Percentiles rank a stretch among this genome's conserved stretches.
These are phyloP conservation scores for Myotis brandtii DNA, from an alignment of 2,113 vertebrate genomes.

Conservation along the genomic window DNA sequence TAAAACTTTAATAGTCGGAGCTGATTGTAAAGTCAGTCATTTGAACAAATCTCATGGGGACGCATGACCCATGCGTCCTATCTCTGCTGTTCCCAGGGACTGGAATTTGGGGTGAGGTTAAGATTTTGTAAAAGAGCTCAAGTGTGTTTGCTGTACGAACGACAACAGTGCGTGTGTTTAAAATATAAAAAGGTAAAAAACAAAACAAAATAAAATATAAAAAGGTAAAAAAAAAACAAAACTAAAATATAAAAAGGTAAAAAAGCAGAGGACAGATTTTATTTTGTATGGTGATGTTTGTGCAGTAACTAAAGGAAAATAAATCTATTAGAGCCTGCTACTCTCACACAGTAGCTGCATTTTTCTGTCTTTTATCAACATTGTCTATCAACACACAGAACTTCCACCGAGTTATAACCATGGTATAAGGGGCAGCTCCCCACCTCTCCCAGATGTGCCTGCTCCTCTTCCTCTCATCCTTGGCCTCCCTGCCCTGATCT, in stretches of 20 bases:
- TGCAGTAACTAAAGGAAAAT: background rate
- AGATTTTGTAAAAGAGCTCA: conserved; percentile 10
- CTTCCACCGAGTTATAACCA: background rate
- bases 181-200: background rate
- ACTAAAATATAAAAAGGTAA: background rate
- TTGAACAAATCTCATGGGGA: background rate
- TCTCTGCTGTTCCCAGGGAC: background rate
- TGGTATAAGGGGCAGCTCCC: background rate
- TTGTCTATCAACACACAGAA: background rate
- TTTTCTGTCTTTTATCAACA: background rate
- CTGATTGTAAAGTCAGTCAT: background rate
- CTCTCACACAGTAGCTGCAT: background rate
- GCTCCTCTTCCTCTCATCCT: background rate
- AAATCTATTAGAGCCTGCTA: background rate
- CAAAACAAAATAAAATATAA: background rate
- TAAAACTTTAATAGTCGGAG: background rate
- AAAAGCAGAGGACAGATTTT: background rate
- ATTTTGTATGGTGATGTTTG: background rate
- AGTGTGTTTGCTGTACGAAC: background rate
- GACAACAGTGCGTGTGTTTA: background rate
- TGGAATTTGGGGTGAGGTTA: background rate
- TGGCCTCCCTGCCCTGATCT: background rate
- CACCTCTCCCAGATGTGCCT: background rate
- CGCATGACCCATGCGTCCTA: background rate
- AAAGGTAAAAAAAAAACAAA: background rate